phyloP scores from a whole-genome alignment of 2,888 invertebrate genomes.

The Lepeophtheirus nordmannii region DNA sequence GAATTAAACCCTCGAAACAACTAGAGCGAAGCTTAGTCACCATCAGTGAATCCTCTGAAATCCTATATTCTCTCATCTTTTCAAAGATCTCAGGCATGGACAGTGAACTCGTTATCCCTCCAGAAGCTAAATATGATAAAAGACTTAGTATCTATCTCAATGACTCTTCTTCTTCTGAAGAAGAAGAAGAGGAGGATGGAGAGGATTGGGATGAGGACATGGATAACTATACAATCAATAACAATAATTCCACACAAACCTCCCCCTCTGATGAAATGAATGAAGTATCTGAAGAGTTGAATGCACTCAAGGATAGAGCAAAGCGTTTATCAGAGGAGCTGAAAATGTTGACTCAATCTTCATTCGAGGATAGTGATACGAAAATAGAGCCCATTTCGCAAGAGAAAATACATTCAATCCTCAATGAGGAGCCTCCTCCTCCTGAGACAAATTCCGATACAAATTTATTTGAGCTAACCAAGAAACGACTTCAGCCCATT shows the following conservation, averaged over 20 bases:
- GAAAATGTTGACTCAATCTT: background rate
- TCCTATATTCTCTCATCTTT: background rate
- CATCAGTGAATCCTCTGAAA: slow-evolving; percentile 3
- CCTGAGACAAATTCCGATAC: background rate
- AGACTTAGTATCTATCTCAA: background rate
- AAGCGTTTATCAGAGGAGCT: background rate
- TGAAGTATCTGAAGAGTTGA: background rate
- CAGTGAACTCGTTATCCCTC: background rate
- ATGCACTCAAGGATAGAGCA: background rate
- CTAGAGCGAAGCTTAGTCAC: background rate
- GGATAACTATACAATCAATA: too few relatives aligned
- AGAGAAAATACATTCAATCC: background rate
- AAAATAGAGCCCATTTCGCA: background rate
- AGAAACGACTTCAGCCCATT: background rate
- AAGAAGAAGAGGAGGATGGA: background rate
- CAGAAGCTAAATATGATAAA: background rate
- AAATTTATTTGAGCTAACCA: background rate
- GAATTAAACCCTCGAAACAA: background rate
- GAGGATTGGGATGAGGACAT: too few relatives aligned
- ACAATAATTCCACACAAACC: background rate
- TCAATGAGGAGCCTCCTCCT: background rate
- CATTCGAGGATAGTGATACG: background rate
- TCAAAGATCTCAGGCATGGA: background rate
- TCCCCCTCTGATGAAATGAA: background rate
- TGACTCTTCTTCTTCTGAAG: background rate